Evolutionary conservation across 2,797 vertebrate genomes (phyloP).

Genomic region (Dendrocincla tyrannina): DNA sequence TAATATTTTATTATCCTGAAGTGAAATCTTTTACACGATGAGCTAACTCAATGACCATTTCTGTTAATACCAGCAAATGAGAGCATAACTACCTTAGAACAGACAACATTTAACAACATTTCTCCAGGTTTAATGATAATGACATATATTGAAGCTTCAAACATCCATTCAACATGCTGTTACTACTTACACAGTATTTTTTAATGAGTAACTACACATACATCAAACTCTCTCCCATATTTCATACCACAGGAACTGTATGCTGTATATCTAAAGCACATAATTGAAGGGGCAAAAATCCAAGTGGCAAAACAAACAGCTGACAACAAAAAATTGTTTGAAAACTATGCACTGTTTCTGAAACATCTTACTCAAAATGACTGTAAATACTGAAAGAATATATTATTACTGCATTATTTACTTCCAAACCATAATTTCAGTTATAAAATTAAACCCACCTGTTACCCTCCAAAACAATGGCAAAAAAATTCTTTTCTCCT

Average conservation of each 20-base stretch:
- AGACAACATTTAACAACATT: background rate
- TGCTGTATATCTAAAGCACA: background rate
- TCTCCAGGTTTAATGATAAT: background rate
- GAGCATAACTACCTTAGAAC: background rate
- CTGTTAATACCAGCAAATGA: background rate
- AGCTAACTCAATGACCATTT: background rate
- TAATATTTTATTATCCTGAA: slow-evolving; percentile 42
- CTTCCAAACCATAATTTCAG: background rate
- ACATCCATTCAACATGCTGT: background rate
- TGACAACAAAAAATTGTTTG: background rate
- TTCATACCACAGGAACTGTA: background rate
- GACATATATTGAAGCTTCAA: background rate
- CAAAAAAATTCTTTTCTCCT: background rate
- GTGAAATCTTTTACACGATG: background rate
- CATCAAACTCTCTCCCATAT: background rate
- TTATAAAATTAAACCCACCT: background rate
- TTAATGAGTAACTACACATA: background rate
- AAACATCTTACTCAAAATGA: background rate
- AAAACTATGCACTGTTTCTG: background rate
- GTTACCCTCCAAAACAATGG: background rate
- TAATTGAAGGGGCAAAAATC: background rate
- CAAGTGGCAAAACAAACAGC: background rate
- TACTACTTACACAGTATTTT: background rate
- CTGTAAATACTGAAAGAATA: background rate
- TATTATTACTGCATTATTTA: background rate